phyloP scores from a whole-genome alignment of 2,113 vertebrate species.

The Plecotus auritus region DNA sequence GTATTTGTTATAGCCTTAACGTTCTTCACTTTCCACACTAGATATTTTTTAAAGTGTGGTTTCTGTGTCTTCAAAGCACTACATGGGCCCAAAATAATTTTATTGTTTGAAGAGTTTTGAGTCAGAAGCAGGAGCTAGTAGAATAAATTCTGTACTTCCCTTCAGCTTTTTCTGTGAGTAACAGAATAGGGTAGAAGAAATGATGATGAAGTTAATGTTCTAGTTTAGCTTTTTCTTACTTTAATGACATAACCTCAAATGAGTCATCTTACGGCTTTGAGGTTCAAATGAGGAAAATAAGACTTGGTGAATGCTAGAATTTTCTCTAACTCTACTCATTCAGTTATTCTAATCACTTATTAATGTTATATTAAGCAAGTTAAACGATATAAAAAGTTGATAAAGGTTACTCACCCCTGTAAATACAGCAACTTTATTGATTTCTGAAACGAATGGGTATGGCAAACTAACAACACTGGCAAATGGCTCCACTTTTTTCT shows the following conservation, averaged over 20 bases:
- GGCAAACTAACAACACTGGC: conserved; percentile 84
- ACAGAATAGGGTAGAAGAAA: neutral
- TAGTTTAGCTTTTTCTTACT: conserved; percentile 2
- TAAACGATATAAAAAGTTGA: neutral
- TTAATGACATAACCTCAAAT: neutral
- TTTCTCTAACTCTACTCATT: neutral
- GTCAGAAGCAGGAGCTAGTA: neutral
- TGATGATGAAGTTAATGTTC: neutral
- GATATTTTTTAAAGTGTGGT: neutral
- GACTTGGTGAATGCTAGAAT: neutral
- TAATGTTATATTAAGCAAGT: neutral
- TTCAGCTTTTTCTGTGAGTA: neutral
- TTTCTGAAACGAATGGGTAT: conserved; percentile 80
- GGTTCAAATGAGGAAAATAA: neutral
- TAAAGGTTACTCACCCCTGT: conserved; percentile 85
- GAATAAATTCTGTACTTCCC: neutral
- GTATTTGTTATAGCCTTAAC: neutral
- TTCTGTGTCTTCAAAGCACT: neutral
- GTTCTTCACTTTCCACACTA: neutral
- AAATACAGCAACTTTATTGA: conserved; percentile 90
- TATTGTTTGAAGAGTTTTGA: neutral
- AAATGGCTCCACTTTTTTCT: conserved; percentile 92
- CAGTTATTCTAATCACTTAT: neutral
- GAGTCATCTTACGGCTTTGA: neutral
- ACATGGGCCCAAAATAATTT: neutral